Conservation (phyloP, 2,797 vertebrate species). For the Acanthiza pusilla region DNA sequence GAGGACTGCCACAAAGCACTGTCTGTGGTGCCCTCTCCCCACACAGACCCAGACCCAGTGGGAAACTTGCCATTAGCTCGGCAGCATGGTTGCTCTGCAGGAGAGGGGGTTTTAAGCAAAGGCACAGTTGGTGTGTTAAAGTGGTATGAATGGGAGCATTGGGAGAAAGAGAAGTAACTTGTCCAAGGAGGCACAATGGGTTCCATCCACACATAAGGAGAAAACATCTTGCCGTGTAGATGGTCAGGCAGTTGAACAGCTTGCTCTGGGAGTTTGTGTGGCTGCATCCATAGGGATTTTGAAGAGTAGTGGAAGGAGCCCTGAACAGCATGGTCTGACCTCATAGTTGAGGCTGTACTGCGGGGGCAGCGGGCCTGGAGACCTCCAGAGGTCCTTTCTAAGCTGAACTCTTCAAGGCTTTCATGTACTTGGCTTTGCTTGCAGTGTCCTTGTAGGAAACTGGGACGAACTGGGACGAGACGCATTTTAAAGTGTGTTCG, state of each 20-base stretch:
- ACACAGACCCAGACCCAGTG: neutral
- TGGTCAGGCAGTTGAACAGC: neutral
- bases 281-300: neutral
- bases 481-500: fast-evolving
- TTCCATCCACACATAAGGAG: neutral
- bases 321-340: neutral
- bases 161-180: neutral
- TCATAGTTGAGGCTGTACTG: neutral
- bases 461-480: neutral
- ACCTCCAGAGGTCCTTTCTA: too few relatives aligned
- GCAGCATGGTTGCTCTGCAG: neutral
- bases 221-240: neutral
- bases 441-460: neutral
- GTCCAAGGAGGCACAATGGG: too few relatives aligned
- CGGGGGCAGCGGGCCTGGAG: too few relatives aligned
- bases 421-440: neutral
- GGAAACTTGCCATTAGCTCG: neutral
- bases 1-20: neutral
- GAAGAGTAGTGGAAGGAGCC: neutral
- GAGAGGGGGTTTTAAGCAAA: neutral
- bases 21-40: neutral
- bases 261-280: neutral
- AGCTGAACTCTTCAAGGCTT: neutral
- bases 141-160: neutral
- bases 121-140: too few relatives aligned